phyloP scores from a whole-genome alignment of 2,888 invertebrate genomes.

The Mythimna loreyi region DNA sequence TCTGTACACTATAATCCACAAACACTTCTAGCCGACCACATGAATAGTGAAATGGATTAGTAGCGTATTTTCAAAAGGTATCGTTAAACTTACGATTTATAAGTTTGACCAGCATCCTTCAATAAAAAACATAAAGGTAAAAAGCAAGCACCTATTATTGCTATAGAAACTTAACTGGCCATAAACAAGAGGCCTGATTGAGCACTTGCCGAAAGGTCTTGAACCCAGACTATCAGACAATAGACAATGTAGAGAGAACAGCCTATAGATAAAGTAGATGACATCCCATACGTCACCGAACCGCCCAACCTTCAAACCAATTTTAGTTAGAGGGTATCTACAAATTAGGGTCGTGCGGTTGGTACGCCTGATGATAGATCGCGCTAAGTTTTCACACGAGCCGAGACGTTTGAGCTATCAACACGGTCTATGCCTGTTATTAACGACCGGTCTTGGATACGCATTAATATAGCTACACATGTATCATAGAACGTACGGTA shows the following conservation, averaged over 20 bases:
- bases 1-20: slow-evolving; percentile 1
- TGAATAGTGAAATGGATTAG: slow-evolving; percentile 14
- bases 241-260: slow-evolving; percentile 9
- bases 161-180: neutral
- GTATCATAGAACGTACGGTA: slow-evolving; percentile 49
- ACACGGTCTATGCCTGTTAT: slow-evolving; percentile 58
- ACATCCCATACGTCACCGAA: slow-evolving; percentile 24
- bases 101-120: neutral
- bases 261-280: slow-evolving; percentile 3
- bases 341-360: slow-evolving; percentile 59
- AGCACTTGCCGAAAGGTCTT: slow-evolving; percentile 15
- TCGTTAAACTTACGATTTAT: neutral
- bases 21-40: neutral
- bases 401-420: slow-evolving; percentile 59
- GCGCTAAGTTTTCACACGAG: slow-evolving; percentile 65
- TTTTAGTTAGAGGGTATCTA: slow-evolving; percentile 47
- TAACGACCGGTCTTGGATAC: slow-evolving; percentile 65
- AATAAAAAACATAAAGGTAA: neutral
- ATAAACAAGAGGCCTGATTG: neutral
- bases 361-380: slow-evolving; percentile 64
- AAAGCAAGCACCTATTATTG: neutral
- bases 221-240: slow-evolving; percentile 15
- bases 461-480: slow-evolving; percentile 58
- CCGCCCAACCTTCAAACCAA: slow-evolving; percentile 47
- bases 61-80: neutral